Conservation (phyloP, 2,888 invertebrate genomes). For the Eumerus sabulonum region DNA sequence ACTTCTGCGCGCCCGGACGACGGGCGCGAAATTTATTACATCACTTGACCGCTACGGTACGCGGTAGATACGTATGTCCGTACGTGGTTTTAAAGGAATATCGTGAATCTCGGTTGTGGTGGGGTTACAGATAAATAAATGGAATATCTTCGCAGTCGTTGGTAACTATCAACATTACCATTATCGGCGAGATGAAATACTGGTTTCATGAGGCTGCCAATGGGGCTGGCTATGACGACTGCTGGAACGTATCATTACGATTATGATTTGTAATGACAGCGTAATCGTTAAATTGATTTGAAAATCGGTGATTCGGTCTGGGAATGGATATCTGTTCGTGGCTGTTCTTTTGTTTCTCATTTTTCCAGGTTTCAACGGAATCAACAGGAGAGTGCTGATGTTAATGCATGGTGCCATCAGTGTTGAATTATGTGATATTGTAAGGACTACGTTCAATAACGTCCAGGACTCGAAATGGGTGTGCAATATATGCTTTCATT, state of each 20-base stretch:
- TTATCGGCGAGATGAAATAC: constrained; percentile 55
- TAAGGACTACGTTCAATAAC: too few species aligned
- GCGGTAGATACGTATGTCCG: not conserved
- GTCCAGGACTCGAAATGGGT: too few species aligned
- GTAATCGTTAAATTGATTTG: constrained; percentile 71
- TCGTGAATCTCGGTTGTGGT: constrained; percentile 16
- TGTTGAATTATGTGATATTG: too few species aligned
- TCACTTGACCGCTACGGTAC: constrained; percentile 41
- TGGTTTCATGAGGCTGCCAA: constrained; percentile 37
- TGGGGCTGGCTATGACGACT: constrained; percentile 22
- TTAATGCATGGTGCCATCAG: too few species aligned
- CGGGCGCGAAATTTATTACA: constrained; percentile 56
- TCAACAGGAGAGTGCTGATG: too few species aligned
- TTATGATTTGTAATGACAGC: constrained; percentile 72
- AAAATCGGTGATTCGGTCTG: constrained; percentile 43
- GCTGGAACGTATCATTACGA: constrained; percentile 70
- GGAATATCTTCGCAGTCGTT: constrained; percentile 30
- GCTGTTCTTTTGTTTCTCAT: too few species aligned
- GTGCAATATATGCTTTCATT: too few species aligned
- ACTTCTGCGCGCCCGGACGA: constrained; percentile 13
- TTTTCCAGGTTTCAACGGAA: too few species aligned
- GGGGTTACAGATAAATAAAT: constrained; percentile 17
- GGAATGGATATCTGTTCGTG: constrained; percentile 12
- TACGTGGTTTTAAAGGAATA: constrained; percentile 24
- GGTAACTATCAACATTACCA: constrained; percentile 57